Evolutionary conservation across 2,888 invertebrate genomes (phyloP).

Genomic region (Hyalella azteca): DNA sequence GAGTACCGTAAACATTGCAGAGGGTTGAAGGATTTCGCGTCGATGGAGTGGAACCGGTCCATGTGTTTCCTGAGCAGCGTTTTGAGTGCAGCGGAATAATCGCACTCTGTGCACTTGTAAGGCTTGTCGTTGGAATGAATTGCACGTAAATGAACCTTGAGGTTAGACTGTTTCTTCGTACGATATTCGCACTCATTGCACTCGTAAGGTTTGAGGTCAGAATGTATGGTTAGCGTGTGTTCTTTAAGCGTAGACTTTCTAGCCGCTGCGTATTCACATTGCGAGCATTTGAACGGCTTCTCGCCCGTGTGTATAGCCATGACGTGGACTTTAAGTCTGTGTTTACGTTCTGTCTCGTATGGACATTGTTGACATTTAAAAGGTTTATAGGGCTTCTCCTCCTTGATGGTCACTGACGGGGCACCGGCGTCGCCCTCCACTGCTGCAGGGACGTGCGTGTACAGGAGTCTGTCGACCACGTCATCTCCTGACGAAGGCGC

Average conservation of each 20-base stretch:
- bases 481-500: background rate
- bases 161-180: slow-evolving; percentile 23
- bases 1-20: background rate
- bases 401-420: background rate
- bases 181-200: slow-evolving; percentile 28
- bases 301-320: slow-evolving; percentile 53
- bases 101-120: slow-evolving; percentile 20
- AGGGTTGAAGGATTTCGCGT: slow-evolving; percentile 12
- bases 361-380: slow-evolving; percentile 10
- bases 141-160: background rate
- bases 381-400: background rate
- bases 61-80: slow-evolving; percentile 13
- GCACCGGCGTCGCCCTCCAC: background rate
- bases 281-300: slow-evolving; percentile 55
- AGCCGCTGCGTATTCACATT: slow-evolving; percentile 45
- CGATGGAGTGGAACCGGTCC: slow-evolving; percentile 4
- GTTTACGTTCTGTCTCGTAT: slow-evolving; percentile 7
- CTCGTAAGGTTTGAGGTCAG: slow-evolving; percentile 13
- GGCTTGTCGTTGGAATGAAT: slow-evolving; percentile 25
- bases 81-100: background rate
- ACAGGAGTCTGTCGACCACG: slow-evolving; percentile 6
- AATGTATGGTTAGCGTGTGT: slow-evolving; percentile 15
- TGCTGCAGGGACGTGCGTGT: background rate
- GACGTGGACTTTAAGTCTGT: slow-evolving; percentile 14
- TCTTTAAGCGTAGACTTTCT: slow-evolving; percentile 12